A percentile compares a stretch with the other conserved stretches of the same genome.
These are phyloP conservation scores for Ephydatia muelleri DNA, from an alignment of 37 sponge, comb jelly and placozoan genomes.

Conservation along the genomic window DNA sequence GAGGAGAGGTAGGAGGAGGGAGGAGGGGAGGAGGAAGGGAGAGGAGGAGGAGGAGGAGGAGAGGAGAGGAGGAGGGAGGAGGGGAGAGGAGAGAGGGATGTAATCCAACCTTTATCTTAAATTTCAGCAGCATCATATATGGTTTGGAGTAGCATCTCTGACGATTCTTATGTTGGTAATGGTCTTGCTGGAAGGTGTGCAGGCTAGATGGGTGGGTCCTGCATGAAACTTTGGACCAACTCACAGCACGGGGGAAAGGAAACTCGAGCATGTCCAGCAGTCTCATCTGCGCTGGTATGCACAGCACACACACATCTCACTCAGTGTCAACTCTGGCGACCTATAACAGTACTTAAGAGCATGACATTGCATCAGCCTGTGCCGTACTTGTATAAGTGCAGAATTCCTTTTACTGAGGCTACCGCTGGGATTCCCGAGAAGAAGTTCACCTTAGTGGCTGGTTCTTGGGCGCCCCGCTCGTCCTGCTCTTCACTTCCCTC, in stretches of 20 bases:
- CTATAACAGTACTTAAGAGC: background rate
- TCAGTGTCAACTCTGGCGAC: slow-evolving; percentile 11
- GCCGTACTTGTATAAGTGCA: slow-evolving; percentile 79
- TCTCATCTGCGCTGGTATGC: slow-evolving; percentile 63
- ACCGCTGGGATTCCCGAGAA: slow-evolving; percentile 84
- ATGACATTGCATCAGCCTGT: background rate
- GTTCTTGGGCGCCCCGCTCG: background rate
- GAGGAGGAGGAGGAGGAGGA: background rate
- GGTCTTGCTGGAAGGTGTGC: slow-evolving; percentile 30
- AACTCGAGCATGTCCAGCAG: slow-evolving; percentile 71
- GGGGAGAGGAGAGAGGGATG: no score
- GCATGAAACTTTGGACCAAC: background rate
- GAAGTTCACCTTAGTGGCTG: slow-evolving; percentile 56
- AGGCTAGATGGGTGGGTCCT: background rate
- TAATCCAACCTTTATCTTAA: slow-evolving; percentile 57
- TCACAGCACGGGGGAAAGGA: slow-evolving; percentile 73
- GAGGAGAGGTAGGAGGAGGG: no score
- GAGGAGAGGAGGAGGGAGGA: background rate
- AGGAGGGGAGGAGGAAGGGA: background rate
- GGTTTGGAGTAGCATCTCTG: slow-evolving; percentile 88
- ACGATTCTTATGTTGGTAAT: slow-evolving; percentile 73
- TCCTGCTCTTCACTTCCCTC: background rate
- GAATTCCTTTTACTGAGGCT: slow-evolving; percentile 65
- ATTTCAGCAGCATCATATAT: slow-evolving; percentile 88
- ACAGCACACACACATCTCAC: slow-evolving; percentile 58